Base-by-base conservation (phyloP, 2,888 invertebrate genomes). In the Noctua comes region DNA sequence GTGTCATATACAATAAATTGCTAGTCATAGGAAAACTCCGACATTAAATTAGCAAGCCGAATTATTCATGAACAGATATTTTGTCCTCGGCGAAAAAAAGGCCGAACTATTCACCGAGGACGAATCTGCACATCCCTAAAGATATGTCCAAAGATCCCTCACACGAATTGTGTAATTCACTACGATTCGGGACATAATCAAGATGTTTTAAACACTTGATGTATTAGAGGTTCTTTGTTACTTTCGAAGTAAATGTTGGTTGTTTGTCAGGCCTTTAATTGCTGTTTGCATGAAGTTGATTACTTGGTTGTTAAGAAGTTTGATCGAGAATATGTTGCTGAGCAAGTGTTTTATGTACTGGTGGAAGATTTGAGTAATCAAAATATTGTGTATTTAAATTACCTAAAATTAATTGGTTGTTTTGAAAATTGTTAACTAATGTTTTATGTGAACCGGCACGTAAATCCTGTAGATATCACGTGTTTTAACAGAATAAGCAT, bases 161-260 rank as follows among this genome's bases (percentile, higher is more conserved):
- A 73, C 78, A 83, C 73, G 79, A 79, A 78, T 80, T 79, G 72
- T 81, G 69, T 84, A 84, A 86, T 77, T 83, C 81, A 79, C 78
- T 75, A 84, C 80, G 81, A 84, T 86, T 84, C 64, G 71, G 78
- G 76, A 57, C 74, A 87, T 87, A 87, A 90, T 90, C 88, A 88
- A 85, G 88, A 87, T 86, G 85, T 90, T 89, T 86, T 81, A 86
- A 89, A 83, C 80, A 81, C 83, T 87, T 86, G 87, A 84, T 74
- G 65, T 83, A 88, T 86, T 77, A 84, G 71, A 86, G 46, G 75
- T 81, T 80, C 77, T 79, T 73, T 64, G 72, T 88, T 77, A 86
- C 73, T 88, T 87, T 74, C 66, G 57, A 88, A 86, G 84, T 76
- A 76, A 82, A 81, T 76, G 81, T 88, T 78, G 69, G 70, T 77